phyloP scores from a whole-genome alignment of 2,888 invertebrate species.

The Amphipyra tragopoginis region DNA sequence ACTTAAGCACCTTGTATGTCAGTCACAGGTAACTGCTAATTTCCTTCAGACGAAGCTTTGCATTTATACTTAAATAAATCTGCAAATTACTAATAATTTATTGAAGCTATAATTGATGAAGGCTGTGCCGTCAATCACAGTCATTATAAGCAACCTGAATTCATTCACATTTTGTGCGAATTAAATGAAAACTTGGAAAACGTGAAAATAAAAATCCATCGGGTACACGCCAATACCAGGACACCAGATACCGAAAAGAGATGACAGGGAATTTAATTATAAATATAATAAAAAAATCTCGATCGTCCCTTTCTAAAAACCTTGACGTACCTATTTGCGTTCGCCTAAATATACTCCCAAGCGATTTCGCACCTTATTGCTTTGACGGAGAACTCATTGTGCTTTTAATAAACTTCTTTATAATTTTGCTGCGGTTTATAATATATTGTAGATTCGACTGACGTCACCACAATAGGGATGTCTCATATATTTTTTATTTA shows the following conservation, averaged over 20 bases:
- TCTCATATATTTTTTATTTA: conserved; percentile 82
- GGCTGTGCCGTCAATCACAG: conserved; percentile 31
- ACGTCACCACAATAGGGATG: conserved; percentile 84
- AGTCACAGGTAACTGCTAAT: conserved; percentile 23
- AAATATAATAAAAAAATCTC: conserved; percentile 88
- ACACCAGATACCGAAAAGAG: conserved; percentile 82
- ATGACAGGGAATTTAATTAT: conserved; percentile 90
- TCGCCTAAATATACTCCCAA: conserved; percentile 63
- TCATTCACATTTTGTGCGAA: conserved; percentile 53
- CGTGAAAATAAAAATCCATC: conserved; percentile 75
- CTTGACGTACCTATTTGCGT: conserved; percentile 63
- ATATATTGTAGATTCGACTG: conserved; percentile 86
- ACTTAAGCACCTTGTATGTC: conserved; percentile 13
- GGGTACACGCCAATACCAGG: conserved; percentile 86
- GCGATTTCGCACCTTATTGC: conserved; percentile 75
- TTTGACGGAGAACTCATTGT: conserved; percentile 62
- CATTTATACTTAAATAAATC: conserved; percentile 23
- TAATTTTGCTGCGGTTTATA: conserved; percentile 71
- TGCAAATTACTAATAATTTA: conserved; percentile 11
- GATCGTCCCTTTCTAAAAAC: conserved; percentile 83
- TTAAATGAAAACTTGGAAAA: conserved; percentile 78
- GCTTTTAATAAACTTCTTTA: conserved; percentile 56
- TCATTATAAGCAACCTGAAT: conserved; percentile 59
- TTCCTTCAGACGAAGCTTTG: conserved; percentile 10
- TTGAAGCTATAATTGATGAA: conserved; percentile 23